Conservation (phyloP, 2,113 vertebrate genomes). For the Archocentrus centrarchus region DNA sequence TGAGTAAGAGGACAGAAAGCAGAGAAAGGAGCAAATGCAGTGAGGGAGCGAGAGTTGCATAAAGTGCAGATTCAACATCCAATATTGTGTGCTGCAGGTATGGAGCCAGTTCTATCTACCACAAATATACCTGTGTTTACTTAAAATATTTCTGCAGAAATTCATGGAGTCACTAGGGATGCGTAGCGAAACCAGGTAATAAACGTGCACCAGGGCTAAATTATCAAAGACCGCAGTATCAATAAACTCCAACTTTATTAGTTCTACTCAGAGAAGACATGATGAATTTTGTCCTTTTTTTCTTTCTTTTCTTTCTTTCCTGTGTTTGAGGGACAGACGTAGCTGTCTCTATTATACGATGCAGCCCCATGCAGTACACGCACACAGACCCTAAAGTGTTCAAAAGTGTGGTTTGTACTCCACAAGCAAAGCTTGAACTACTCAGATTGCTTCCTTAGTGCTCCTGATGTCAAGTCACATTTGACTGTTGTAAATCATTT, state of each 20-base stretch:
- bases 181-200: not conserved
- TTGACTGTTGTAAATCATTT: conserved; percentile 56
- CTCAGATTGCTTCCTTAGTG: not conserved
- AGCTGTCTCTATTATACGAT: not conserved
- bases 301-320: not conserved
- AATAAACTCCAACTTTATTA: conserved; percentile 3
- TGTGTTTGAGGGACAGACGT: not conserved
- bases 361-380: not conserved
- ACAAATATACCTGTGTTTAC: conserved; percentile 29
- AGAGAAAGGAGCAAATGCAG: conserved; percentile 16
- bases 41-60: not conserved
- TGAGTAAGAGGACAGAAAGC: conserved; percentile 1
- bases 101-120: conserved; percentile 11
- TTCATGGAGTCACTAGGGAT: not conserved
- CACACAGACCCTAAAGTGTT: not conserved
- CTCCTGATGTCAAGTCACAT: conserved; percentile 38
- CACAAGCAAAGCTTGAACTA: not conserved
- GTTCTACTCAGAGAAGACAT: not conserved
- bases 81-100: conserved; percentile 23
- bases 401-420: not conserved
- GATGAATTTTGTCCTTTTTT: not conserved
- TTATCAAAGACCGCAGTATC: conserved; percentile 8
- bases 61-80: conserved; percentile 18
- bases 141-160: conserved; percentile 21
- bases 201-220: not conserved